Evolutionary conservation across 2,888 invertebrate genomes (phyloP), one percentile per base, ranked within the genome.

Genomic region (Agapostemon virescens): DNA sequence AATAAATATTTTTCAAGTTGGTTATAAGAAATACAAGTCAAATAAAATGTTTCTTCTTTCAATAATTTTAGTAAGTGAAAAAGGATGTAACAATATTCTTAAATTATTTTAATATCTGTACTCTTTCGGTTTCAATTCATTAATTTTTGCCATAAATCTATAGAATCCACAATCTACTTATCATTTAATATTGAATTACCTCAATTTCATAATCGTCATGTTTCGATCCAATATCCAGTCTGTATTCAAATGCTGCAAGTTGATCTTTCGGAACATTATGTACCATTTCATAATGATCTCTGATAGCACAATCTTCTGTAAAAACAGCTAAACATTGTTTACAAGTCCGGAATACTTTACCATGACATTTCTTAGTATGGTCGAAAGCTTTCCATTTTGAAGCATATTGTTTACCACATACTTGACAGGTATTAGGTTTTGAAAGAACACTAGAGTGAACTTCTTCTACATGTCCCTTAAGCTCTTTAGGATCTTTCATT

Each of bases 251-350:
- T 5, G 90, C 88, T 13, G 91, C 90, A 5, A 92, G 81, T 58
- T 92, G 92, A 74, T 92, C 92, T 76, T 91, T 92, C 0, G 91
- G 88, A 7, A 93, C 90, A 58, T 92, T 92, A 70, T 94, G 94
- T 13, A 91, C 86, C 4, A 90, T 90, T 64, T 93, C 93, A 81
- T 93, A 93, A 85, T 95, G 94, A 69, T 91, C 88, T 71, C 93
- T 92, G n/a, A 94, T 90, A 63, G 94, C 93, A 5, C 92, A 90
- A 81, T 94, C 94, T 6, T 93, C 93, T 6, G 93, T 93, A 84
- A 94, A 95, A n/a, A 95, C 94, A 61, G 94, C 94, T 70, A 95
- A 90, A 84, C 95, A 95, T n/a, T 93, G 93, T 89, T 94, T 94
- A 82, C 95, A 95, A 1, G 94, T 94, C 61, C 93, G 93, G 82